A percentile compares a stretch with the other conserved stretches of the same genome.
phyloP scores from a whole-genome alignment of 2,888 invertebrate species.

The Volucella zonaria region DNA sequence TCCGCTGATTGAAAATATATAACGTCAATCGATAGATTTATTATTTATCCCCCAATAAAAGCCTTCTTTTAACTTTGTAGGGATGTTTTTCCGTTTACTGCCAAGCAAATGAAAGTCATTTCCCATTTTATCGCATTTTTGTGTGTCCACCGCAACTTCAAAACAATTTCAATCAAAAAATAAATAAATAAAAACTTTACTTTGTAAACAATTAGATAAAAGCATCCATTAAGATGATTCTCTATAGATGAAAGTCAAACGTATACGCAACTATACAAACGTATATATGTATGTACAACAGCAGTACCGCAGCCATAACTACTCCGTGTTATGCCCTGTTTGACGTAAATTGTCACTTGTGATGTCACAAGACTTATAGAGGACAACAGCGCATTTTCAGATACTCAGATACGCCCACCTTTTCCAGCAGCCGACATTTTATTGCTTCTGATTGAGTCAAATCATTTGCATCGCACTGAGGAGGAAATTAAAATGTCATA shows the following conservation, averaged over 20 bases:
- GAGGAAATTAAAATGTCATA: slow-evolving; percentile 5
- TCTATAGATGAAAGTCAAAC: slow-evolving; percentile 37
- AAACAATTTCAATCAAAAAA: slow-evolving; percentile 16
- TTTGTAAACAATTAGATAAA: slow-evolving; percentile 35
- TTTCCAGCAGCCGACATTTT: slow-evolving; percentile 17
- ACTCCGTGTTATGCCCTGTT: slow-evolving; percentile 7
- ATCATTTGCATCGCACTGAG: slow-evolving; percentile 8
- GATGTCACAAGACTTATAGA: slow-evolving; percentile 28
- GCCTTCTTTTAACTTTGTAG: too few relatives aligned
- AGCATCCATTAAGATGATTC: slow-evolving; percentile 27
- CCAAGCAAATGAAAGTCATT: too few relatives aligned
- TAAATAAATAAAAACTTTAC: slow-evolving; percentile 1
- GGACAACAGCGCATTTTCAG: background rate
- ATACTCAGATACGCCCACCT: background rate
- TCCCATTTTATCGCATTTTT: too few relatives aligned
- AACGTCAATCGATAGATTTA: too few relatives aligned
- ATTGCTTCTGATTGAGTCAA: slow-evolving; percentile 41
- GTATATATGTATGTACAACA: background rate
- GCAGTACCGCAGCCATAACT: slow-evolving; percentile 36
- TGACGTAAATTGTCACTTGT: slow-evolving; percentile 59
- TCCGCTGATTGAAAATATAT: too few relatives aligned
- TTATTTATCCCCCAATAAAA: too few relatives aligned
- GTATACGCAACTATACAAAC: background rate
- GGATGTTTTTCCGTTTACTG: too few relatives aligned
- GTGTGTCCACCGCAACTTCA: background rate